Evolutionary conservation across 1,140 invertebrate genomes (phyloP).

Genomic region (Gonioctena quinquepunctata): DNA sequence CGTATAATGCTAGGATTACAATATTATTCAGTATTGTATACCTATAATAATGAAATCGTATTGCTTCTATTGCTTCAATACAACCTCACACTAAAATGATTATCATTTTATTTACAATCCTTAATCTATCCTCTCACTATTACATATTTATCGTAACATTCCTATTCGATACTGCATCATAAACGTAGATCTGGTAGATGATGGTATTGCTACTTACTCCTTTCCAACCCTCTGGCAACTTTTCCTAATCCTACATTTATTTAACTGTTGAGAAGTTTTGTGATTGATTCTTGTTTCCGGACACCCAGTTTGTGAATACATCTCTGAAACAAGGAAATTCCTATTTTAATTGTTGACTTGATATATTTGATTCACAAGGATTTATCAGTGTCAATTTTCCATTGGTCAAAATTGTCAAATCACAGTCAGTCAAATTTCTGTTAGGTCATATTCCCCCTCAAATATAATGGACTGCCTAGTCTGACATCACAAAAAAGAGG

Average conservation of each 20-base stretch:
- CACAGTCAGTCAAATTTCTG: too few relatives aligned
- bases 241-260: slow-evolving; percentile 51
- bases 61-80: slow-evolving; percentile 49
- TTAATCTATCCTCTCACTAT: slow-evolving; percentile 43
- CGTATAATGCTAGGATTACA: slow-evolving; percentile 46
- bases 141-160: slow-evolving; percentile 27
- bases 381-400: too few relatives aligned
- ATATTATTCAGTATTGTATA: slow-evolving; percentile 42
- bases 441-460: too few relatives aligned
- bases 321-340: slow-evolving; percentile 72
- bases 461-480: too few relatives aligned
- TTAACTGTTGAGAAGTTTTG: slow-evolving; percentile 66
- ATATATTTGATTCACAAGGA: too few relatives aligned
- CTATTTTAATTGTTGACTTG: too few relatives aligned
- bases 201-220: slow-evolving; percentile 32
- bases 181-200: background rate
- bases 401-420: too few relatives aligned
- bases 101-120: slow-evolving; percentile 51
- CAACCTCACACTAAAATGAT: slow-evolving; percentile 46
- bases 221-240: slow-evolving; percentile 27
- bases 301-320: slow-evolving; percentile 88
- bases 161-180: background rate
- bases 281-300: slow-evolving; percentile 75
- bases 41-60: slow-evolving; percentile 44
- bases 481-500: too few relatives aligned